A percentile compares a stretch with the other conserved stretches of the same genome.
Evolutionary conservation across 2,113 vertebrate species (phyloP).

Genomic region (Poecilia latipinna): DNA sequence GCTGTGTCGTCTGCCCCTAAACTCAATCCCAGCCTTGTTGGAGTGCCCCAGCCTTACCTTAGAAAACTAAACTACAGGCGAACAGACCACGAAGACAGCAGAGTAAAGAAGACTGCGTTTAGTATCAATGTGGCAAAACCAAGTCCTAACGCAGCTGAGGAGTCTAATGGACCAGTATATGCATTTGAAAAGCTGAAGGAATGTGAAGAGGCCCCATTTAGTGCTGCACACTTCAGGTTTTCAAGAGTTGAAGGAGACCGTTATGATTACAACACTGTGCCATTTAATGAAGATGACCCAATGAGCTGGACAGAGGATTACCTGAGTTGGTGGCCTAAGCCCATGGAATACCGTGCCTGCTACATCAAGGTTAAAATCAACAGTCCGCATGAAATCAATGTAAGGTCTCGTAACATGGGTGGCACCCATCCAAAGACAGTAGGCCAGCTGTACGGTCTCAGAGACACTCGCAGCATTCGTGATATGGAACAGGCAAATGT

Average conservation of each 20-base stretch:
- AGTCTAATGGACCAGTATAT: slow-evolving; percentile 93
- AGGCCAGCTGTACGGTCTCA: slow-evolving; percentile 93
- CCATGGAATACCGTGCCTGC: slow-evolving; percentile 96
- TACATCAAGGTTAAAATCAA: slow-evolving; percentile 93
- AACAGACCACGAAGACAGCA: slow-evolving; percentile 89
- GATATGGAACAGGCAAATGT: slow-evolving; percentile 80
- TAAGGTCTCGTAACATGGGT: slow-evolving; percentile 95
- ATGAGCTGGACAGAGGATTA: slow-evolving; percentile 98
- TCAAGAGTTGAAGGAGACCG: slow-evolving; percentile 92
- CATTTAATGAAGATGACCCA: slow-evolving; percentile 95
- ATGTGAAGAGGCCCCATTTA: slow-evolving; percentile 91
- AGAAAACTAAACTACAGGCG: slow-evolving; percentile 91
- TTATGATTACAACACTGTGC: slow-evolving; percentile 95
- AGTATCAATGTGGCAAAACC: slow-evolving; percentile 95
- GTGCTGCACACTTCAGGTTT: slow-evolving; percentile 92
- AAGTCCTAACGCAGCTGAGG: slow-evolving; percentile 85
- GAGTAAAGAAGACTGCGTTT: slow-evolving; percentile 92
- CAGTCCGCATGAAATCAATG: slow-evolving; percentile 88
- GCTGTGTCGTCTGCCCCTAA: slow-evolving; percentile 90
- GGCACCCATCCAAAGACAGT: slow-evolving; percentile 92
- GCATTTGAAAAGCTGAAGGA: slow-evolving; percentile 88
- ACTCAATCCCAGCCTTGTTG: slow-evolving; percentile 88
- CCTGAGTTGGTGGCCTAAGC: slow-evolving; percentile 97
- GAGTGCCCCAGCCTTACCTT: slow-evolving; percentile 93
- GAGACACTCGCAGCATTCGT: slow-evolving; percentile 91